A percentile compares a stretch with the other conserved stretches of the same genome.
Conservation (phyloP, 2,888 invertebrate species). For the Netelia melanura region DNA sequence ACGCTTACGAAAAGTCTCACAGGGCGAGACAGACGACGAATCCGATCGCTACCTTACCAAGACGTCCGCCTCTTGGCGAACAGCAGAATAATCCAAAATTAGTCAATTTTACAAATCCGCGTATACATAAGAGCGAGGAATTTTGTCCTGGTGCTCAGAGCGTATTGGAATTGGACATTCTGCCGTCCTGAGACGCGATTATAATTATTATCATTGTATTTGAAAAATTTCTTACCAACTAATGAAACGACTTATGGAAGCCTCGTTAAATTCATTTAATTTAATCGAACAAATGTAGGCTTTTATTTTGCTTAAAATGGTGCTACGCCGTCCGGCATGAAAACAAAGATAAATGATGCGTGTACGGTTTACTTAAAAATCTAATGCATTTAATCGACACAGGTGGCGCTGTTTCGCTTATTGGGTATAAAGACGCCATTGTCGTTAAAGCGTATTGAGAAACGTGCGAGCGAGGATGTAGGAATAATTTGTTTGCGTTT, state of each 20-base stretch:
- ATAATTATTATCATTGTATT: background rate
- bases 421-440: background rate
- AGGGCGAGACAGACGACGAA: slow-evolving; percentile 76
- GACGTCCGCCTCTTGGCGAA: slow-evolving; percentile 73
- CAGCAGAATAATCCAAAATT: slow-evolving; percentile 76
- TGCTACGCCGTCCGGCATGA: slow-evolving; percentile 63
- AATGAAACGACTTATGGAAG: background rate
- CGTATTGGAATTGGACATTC: slow-evolving; percentile 81
- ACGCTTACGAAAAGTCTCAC: slow-evolving; percentile 72
- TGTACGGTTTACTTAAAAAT: slow-evolving; percentile 56
- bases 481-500: slow-evolving; percentile 1
- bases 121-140: slow-evolving; percentile 80
- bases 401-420: slow-evolving; percentile 51
- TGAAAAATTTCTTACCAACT: background rate
- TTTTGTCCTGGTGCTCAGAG: slow-evolving; percentile 77
- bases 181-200: slow-evolving; percentile 81
- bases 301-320: slow-evolving; percentile 42
- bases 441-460: background rate
- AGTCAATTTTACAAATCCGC: slow-evolving; percentile 76
- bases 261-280: background rate
- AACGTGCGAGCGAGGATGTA: background rate
- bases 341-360: background rate
- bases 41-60: slow-evolving; percentile 82
- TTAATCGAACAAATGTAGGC: background rate
- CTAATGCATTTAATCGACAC: slow-evolving; percentile 63